Evolutionary conservation across 2,113 vertebrate genomes (phyloP).

Genomic region (Cepphus grylle): DNA sequence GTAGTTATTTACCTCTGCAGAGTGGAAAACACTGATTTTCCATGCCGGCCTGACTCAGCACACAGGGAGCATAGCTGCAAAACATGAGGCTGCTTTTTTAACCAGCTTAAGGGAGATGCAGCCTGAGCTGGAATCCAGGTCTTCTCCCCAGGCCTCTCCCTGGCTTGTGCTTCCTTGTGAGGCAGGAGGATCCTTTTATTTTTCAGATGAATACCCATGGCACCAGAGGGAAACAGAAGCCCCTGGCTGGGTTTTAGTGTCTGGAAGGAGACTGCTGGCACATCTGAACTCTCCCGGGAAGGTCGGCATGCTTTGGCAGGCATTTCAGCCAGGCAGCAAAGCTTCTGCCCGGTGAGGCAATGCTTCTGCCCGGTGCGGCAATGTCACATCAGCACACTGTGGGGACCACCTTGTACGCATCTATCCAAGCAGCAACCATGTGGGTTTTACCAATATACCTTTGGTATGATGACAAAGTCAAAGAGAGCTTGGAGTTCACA

Average conservation of each 20-base stretch:
- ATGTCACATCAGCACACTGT: background rate
- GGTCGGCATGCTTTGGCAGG: background rate
- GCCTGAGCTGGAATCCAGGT: background rate
- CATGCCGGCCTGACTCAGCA: background rate
- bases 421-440: background rate
- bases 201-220: background rate
- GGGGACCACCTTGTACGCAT: too few species aligned
- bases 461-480: background rate
- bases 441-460: background rate
- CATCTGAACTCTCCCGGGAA: background rate
- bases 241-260: background rate
- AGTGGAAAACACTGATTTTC: background rate
- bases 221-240: background rate
- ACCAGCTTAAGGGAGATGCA: background rate
- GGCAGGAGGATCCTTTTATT: background rate
- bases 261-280: background rate
- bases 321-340: background rate
- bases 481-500: background rate
- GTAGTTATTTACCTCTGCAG: background rate
- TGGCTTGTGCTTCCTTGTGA: background rate
- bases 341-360: fast-evolving
- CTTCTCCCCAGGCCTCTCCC: background rate
- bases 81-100: background rate
- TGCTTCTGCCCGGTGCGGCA: fast-evolving
- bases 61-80: background rate